Base-by-base conservation (phyloP, 2,113 vertebrate species). In the Gobius niger region DNA sequence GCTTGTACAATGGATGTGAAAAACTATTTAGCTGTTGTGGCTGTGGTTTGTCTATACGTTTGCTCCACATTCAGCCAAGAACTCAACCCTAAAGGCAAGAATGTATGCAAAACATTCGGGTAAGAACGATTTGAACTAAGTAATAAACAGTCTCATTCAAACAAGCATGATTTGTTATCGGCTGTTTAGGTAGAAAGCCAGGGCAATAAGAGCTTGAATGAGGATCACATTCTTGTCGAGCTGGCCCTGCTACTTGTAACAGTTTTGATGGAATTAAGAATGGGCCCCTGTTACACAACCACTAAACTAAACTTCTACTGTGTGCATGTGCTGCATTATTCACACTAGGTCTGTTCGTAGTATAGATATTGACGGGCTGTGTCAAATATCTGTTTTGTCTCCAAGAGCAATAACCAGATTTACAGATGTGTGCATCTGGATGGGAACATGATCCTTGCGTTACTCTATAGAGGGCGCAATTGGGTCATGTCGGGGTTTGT, bases 401-500 rank as follows among this genome's bases (percentile, higher is more conserved):
- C 54, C 49, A n/a, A 7, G 24, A 69, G 65, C 47, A 63, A 68
- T 63, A 76, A 75, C 72, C 82, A 77, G 79, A 63, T 18, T 42
- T 84, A 82, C 91, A 90, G 91, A 91, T 92, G 91, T 91, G 88
- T 83, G 57, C 89, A 91, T 92, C 91, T 93, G 92, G 87, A 10
- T 4, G 5, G 51, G n/a, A 80, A 44, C 57, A 9, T 9, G 59
- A 24, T 41, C 19, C 44, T 51, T 41, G 49, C 44, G 16, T 13
- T 67, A 41, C 7, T 15, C 78, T 68, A 56, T 73, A 90, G 89
- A 70, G 82, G 90, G 91, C 83, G 88, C 85, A 68, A 41, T 41
- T 0, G 9, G 51, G 61, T 40, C 16, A 34, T 1, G 9, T 19
- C 14, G 52, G 84, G 67, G 75, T 68, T 87, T 67, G 82, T 90